phyloP scores from a whole-genome alignment of 23 tunicate genomes.

The Phallusia fumigata region DNA sequence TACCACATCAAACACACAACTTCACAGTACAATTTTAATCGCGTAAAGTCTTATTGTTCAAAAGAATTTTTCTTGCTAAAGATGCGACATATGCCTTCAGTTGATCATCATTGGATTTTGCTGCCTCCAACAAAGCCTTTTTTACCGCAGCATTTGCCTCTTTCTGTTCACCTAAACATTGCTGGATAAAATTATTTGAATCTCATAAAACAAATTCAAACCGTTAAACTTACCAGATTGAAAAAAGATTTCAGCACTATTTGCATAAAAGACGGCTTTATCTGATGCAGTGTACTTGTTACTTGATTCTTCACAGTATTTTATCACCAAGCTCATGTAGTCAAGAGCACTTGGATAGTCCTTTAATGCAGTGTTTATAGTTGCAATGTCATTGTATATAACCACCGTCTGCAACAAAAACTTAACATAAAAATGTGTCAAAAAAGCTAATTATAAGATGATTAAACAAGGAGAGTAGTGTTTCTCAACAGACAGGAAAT shows the following conservation, averaged over 20 bases:
- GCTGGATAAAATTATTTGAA: neutral
- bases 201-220: neutral
- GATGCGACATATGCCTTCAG: slow-evolving; percentile 35
- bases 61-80: neutral
- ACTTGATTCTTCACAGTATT: neutral
- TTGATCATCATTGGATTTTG: slow-evolving; percentile 40
- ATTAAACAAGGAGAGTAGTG: too few species aligned
- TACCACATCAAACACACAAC: too few species aligned
- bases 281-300: slow-evolving; percentile 17
- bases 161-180: slow-evolving; percentile 21
- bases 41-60: too few species aligned
- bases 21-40: too few species aligned
- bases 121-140: slow-evolving; percentile 54
- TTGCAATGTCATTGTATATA: slow-evolving; percentile 57
- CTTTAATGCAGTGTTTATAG: slow-evolving; percentile 41
- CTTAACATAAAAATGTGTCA: neutral
- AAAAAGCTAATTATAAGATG: too few species aligned
- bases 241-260: slow-evolving; percentile 42
- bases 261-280: slow-evolving; percentile 68
- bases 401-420: slow-evolving; percentile 55
- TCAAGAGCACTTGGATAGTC: slow-evolving; percentile 39
- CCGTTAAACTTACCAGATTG: slow-evolving; percentile 33
- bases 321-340: slow-evolving; percentile 27
- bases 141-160: slow-evolving; percentile 36
- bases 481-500: too few species aligned